Percentiles rank a stretch among this genome's conserved stretches.
These are phyloP conservation scores for Sturnira hondurensis DNA, from an alignment of 2,113 vertebrate species.

Conservation along the genomic window DNA sequence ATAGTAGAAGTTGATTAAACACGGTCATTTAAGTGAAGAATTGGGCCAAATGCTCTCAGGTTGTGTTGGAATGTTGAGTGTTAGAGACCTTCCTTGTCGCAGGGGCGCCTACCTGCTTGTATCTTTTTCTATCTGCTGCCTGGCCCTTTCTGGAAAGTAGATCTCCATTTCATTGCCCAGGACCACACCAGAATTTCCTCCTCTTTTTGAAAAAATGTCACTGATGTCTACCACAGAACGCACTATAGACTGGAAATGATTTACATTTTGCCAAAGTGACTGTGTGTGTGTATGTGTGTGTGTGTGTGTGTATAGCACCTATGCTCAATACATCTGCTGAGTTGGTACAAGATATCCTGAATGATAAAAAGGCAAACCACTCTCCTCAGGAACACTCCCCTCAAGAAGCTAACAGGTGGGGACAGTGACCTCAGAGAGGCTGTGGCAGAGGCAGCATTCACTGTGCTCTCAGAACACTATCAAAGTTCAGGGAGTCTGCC, in stretches of 20 bases:
- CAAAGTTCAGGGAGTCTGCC: not conserved
- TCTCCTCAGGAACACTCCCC: not conserved
- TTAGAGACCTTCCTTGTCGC: not conserved
- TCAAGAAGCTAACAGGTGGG: not conserved
- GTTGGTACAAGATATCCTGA: not conserved
- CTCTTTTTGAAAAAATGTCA: not conserved
- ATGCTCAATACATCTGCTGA: not conserved
- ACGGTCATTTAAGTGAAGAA: not conserved
- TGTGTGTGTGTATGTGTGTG: not conserved
- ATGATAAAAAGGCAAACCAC: not conserved
- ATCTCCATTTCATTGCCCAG: not conserved
- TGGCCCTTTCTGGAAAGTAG: not conserved
- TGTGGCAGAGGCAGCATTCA: not conserved
- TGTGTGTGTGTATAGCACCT: not conserved
- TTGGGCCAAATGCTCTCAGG: not conserved
- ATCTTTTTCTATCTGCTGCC: not conserved
- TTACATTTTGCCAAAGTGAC: not conserved
- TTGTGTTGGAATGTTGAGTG: not conserved
- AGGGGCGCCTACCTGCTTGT: not conserved
- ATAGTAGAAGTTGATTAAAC: no score
- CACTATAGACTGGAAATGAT: not conserved
- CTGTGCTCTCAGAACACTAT: not conserved
- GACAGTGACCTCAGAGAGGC: not conserved
- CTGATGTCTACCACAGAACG: not conserved
- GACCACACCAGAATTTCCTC: not conserved